Evolutionary conservation across 1,140 invertebrate species (phyloP), one percentile per base, ranked within the genome.

Genomic region (Caerostris extrusa): DNA sequence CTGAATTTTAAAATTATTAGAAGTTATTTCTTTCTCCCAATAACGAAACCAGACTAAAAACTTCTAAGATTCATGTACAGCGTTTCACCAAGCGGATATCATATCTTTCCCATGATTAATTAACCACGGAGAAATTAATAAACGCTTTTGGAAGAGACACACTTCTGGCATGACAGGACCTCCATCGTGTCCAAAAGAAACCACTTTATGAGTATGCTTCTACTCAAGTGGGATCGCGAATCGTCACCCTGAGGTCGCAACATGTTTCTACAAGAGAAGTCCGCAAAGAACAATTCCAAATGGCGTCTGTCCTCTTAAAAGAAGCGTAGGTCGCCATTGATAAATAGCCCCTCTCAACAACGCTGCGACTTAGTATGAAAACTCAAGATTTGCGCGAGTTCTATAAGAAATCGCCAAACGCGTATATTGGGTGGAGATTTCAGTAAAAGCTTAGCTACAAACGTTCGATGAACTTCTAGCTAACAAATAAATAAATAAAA

Each of bases 221-320:
- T 56, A 60, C 56, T 57, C 83, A 85, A 85, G 83, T 85, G 83
- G 83, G 57, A 8, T 60, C 83, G 19, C 7, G 83, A 85, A 85
- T 56, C 57, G 19, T 85, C 55, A 85, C 83, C 83, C 57, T 81
- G 14, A 60, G n/a, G 56, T 85, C 57, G 10, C 55, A 85, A 56
- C 83, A 58, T 19, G 53, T 85, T 85, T 17, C 53, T 34, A 12
- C 56, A 58, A 60, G 71, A 6, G 12, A n/a, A 58, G 83, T 57
- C 83, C 17, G 17, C 83, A 19, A 7, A 10, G 55, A 57, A 85
- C 83, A 8, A 14, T 85, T 82, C 58, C 50, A 58, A 60, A 58
- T 19, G 55, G 57, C 55, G 56, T 17, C 57, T 50, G 83, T 57
- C 83, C 53, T 7, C n/a, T 12, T 3, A 12, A 58, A 58, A 17